These are phyloP conservation scores for Hapalemur alaotrensis DNA, from an alignment of 2,797 vertebrate genomes.

Conservation along the genomic window DNA sequence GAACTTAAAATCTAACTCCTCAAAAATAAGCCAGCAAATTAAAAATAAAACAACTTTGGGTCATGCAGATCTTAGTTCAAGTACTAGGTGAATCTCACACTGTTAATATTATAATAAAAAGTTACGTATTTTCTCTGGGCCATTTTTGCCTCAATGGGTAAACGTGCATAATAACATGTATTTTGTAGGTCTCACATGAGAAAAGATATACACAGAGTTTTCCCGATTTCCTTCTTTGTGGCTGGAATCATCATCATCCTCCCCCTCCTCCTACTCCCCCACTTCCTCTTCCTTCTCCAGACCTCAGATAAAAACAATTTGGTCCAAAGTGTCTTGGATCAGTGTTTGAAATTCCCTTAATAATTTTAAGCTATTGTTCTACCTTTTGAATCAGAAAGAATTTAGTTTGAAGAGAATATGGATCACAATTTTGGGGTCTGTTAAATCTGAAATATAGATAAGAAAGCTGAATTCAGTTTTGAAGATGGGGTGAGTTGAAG, in stretches of 20 bases:
- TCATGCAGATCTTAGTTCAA: neutral
- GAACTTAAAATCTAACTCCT: neutral
- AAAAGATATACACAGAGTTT: neutral
- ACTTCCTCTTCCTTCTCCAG: neutral
- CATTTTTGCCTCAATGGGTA: neutral
- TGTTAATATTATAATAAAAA: neutral
- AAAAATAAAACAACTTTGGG: neutral
- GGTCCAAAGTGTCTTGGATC: neutral
- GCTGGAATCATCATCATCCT: neutral
- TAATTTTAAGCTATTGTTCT: neutral
- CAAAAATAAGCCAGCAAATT: neutral
- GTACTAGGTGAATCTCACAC: neutral
- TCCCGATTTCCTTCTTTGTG: neutral
- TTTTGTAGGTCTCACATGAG: neutral
- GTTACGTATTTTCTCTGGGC: neutral
- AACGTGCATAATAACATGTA: neutral
- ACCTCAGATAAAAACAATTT: neutral
- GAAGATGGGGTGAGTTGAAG: neutral
- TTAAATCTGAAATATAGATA: neutral
- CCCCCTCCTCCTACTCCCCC: too few species aligned
- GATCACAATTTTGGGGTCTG: neutral
- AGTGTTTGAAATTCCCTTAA: slow-evolving; percentile 5
- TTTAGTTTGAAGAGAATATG: neutral
- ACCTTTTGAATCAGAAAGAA: neutral
- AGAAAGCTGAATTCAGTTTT: slow-evolving; percentile 9